Evolutionary conservation across 2,888 invertebrate genomes (phyloP).

Genomic region (Apamea crenata): DNA sequence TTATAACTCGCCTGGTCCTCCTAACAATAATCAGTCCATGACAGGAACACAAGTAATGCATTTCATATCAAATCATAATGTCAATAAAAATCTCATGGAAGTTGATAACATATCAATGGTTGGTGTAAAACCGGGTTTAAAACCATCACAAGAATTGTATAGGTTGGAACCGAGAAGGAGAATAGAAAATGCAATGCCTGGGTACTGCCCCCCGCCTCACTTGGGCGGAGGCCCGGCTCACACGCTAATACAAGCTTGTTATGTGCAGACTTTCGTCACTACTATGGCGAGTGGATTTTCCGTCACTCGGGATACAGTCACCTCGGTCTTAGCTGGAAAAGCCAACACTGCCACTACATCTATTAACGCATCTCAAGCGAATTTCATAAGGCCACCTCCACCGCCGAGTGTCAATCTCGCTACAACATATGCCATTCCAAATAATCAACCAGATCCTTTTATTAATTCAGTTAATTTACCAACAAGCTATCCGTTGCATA

Average conservation of each 20-base stretch:
- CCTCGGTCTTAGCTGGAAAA: constrained; percentile 94
- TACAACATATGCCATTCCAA: constrained; percentile 86
- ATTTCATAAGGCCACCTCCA: constrained; percentile 83
- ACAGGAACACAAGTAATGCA: constrained; percentile 88
- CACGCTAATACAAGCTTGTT: constrained; percentile 84
- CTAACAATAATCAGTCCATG: constrained; percentile 75
- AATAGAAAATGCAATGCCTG: constrained; percentile 85
- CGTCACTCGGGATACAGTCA: constrained; percentile 95
- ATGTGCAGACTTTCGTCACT: constrained; percentile 85
- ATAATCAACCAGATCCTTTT: constrained; percentile 87
- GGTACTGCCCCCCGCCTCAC: constrained; percentile 88
- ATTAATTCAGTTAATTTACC: constrained; percentile 87
- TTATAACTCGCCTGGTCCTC: constrained; percentile 85
- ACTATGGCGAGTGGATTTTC: constrained; percentile 93
- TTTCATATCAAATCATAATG: constrained; percentile 88
- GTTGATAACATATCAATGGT: constrained; percentile 89
- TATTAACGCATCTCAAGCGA: constrained; percentile 91
- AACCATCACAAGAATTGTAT: constrained; percentile 77
- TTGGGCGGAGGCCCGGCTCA: constrained; percentile 87
- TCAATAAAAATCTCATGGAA: constrained; percentile 88
- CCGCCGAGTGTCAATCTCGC: constrained; percentile 85
- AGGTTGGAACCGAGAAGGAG: constrained; percentile 79
- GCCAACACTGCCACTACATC: constrained; percentile 94
- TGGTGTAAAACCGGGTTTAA: constrained; percentile 83
- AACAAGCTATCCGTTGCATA: constrained; percentile 85